phyloP scores from a whole-genome alignment of 2,888 invertebrate genomes.

The Drepana falcataria region DNA sequence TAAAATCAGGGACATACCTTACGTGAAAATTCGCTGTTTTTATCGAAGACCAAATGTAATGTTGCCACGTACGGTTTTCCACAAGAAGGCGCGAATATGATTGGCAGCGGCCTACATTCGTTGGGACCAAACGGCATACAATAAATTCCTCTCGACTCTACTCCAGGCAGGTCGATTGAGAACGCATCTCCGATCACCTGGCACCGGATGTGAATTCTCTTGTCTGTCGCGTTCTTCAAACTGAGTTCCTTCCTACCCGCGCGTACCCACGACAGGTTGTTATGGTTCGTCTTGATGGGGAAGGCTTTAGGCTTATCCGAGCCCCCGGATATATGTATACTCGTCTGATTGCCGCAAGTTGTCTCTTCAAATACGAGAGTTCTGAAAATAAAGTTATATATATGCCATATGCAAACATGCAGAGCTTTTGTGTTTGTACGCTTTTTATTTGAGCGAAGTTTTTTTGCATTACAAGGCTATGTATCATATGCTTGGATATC shows the following conservation, averaged over 20 bases:
- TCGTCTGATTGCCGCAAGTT: constrained; percentile 34
- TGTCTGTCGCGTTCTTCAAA: constrained; percentile 53
- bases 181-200: constrained; percentile 64
- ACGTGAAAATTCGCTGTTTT: constrained; percentile 50
- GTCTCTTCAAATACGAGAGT: constrained; percentile 53
- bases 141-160: constrained; percentile 47
- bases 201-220: constrained; percentile 54
- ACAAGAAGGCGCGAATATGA: constrained; percentile 48
- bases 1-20: constrained; percentile 35
- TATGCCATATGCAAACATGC: not conserved
- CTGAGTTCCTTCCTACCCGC: constrained; percentile 59
- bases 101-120: constrained; percentile 52
- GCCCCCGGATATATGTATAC: constrained; percentile 47
- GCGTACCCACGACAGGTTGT: constrained; percentile 55
- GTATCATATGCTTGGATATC: too few relatives aligned
- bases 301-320: constrained; percentile 46
- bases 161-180: constrained; percentile 50
- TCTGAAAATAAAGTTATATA: constrained; percentile 31
- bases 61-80: constrained; percentile 42
- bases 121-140: constrained; percentile 48
- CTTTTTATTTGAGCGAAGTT: too few relatives aligned
- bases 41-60: constrained; percentile 53
- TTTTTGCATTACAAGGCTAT: too few relatives aligned
- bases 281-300: constrained; percentile 59
- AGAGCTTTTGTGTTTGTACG: too few relatives aligned